These are phyloP conservation scores for Semaprochilodus insignis DNA, from an alignment of 2,797 vertebrate genomes.

Conservation along the genomic window DNA sequence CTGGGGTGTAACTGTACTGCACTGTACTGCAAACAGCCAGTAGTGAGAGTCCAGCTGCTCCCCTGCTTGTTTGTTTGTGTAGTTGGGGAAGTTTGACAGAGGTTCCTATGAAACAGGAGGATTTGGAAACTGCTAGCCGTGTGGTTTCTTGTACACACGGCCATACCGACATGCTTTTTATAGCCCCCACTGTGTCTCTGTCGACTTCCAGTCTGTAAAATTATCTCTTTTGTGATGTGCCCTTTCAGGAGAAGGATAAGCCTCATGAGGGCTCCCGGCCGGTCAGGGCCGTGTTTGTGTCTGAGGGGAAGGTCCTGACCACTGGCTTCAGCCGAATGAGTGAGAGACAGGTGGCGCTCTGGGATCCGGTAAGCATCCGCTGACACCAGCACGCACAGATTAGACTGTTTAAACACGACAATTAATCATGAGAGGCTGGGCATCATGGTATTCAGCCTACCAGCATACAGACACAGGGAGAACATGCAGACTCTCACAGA, in stretches of 20 bases:
- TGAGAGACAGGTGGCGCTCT: constrained; percentile 92
- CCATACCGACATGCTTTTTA: not conserved
- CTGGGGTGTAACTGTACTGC: too few species aligned
- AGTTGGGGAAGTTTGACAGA: not conserved
- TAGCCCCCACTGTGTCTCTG: too few species aligned
- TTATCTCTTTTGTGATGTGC: not conserved
- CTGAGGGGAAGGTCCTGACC: constrained; percentile 84
- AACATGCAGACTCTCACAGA: too few species aligned
- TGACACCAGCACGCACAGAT: not conserved
- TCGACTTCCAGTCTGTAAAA: not conserved
- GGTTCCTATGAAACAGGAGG: not conserved
- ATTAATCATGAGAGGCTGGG: too few species aligned
- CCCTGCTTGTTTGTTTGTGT: not conserved
- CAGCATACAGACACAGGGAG: too few species aligned
- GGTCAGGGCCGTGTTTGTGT: constrained; percentile 81
- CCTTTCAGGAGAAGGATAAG: constrained; percentile 86
- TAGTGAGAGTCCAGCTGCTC: too few species aligned
- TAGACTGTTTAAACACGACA: not conserved
- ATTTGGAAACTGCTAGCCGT: not conserved
- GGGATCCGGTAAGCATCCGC: constrained; percentile 84
- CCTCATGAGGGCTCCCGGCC: constrained; percentile 88
- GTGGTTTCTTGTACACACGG: not conserved
- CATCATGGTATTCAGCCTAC: too few species aligned
- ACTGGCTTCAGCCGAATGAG: constrained; percentile 93
- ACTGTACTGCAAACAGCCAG: not conserved